These are phyloP conservation scores for Pomacea maculata DNA, from an alignment of 1,140 invertebrate species.

Conservation along the genomic window DNA sequence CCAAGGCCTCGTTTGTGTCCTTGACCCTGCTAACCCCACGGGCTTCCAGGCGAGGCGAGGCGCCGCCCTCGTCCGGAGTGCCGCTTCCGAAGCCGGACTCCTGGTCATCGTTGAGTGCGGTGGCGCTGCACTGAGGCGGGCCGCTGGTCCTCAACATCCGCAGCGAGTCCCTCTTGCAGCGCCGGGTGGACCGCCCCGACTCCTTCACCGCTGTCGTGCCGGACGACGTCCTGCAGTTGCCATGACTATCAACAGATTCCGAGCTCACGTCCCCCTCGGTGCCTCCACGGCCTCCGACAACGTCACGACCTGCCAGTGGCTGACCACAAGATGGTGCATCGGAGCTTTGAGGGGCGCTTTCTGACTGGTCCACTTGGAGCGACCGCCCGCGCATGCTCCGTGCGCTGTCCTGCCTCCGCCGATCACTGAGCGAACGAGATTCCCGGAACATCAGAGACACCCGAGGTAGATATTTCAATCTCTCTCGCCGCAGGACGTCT, in stretches of 20 bases:
- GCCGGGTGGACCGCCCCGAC: not conserved
- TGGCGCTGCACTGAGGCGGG: too few species aligned
- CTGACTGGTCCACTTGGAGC: not conserved
- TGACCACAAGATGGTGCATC: not conserved
- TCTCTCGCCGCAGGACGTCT: not conserved
- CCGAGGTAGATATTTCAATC: constrained; percentile 15
- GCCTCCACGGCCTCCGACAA: not conserved
- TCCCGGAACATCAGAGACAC: constrained; percentile 17
- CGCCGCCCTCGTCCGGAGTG: not conserved
- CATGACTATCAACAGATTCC: not conserved
- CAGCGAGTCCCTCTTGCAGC: too few species aligned
- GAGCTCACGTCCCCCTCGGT: too few species aligned
- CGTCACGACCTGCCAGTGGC: not conserved
- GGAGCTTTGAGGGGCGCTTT: not conserved
- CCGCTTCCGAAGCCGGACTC: too few species aligned
- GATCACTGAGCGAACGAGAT: not conserved
- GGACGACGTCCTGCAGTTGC: not conserved
- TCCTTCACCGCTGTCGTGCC: not conserved
- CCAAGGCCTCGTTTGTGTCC: not conserved
- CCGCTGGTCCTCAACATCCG: too few species aligned
- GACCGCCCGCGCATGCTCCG: not conserved
- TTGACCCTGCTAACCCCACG: not conserved
- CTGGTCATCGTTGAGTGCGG: too few species aligned
- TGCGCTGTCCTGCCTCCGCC: constrained; percentile 4
- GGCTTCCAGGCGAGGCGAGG: not conserved